Base-by-base conservation (phyloP, 2,888 invertebrate genomes). In the Eugnorisma glareosa region DNA sequence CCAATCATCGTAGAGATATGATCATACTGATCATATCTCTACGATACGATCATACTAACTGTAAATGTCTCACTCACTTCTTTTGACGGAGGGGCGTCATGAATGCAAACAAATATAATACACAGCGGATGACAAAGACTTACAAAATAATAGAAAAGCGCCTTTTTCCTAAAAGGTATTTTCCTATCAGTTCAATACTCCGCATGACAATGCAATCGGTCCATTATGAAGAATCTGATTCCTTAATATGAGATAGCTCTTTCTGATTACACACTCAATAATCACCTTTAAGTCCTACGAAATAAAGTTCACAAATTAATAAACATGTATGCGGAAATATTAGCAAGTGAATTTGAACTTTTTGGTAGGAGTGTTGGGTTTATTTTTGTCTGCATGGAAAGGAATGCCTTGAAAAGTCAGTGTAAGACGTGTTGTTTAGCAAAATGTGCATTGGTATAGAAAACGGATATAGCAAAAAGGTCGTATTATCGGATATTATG, bases 361-460 rank as follows among this genome's bases (percentile, higher is more conserved):
- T 86, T 71, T 0, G 0, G 0, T 1, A 1, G 3, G 11, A 28
- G 24, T 4, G 57, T 87, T 79, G 35, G 73, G 81, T 70, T 69
- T 67, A 73, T 31, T 82, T 82, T 86, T 18, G 75, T 2, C 15
- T 85, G 80, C 0, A 57, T 51, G 64, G 63, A 85, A 86, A 87
- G 91, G 93, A 94, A 94, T 94, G 91, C 88, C 89, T 91, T 86
- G 70, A 85, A 80, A 79, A 86, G 75, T 88, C 86, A 64, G 82
- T 83, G 82, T 81, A 70, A 71, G 79, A 74, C 70, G 79, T 70
- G 88, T 86, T 94, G 94, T 94, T 95, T 95, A 94, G 94, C 93
- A 91, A 94, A 95, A 94, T 95, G 94, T 94, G 95, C 94, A 95
- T 93, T 94, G 93, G 93, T 94, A 95, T 92, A 94, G 95, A 95